These are phyloP conservation scores for Musca domestica DNA, from an alignment of 1,140 invertebrate species.

Conservation along the genomic window DNA sequence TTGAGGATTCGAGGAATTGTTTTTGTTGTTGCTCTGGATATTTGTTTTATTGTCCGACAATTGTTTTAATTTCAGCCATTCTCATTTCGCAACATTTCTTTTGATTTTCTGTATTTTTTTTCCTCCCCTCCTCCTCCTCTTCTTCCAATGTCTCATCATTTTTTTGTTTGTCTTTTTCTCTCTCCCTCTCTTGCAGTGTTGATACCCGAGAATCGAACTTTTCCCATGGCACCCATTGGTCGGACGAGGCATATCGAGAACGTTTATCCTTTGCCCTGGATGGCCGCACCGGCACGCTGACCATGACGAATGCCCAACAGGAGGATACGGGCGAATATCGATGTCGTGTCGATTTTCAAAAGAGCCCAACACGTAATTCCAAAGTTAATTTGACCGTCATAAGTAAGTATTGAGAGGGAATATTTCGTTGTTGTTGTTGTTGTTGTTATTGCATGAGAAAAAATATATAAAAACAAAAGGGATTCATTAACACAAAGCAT, in stretches of 20 bases:
- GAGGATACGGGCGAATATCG: conserved; percentile 79
- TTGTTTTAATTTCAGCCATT: background rate
- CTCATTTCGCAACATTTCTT: conserved; percentile 1
- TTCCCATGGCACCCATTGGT: conserved; percentile 68
- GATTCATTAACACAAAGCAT: too few species aligned
- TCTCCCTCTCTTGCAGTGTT: conserved; percentile 60
- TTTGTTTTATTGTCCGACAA: conserved; percentile 2
- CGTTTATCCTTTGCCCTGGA: conserved; percentile 64
- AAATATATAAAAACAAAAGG: too few species aligned
- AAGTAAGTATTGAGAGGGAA: conserved; percentile 75
- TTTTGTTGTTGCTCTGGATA: background rate
- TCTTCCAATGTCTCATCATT: too few species aligned
- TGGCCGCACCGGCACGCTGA: conserved; percentile 65
- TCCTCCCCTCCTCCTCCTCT: too few species aligned
- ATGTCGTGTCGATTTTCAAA: conserved; percentile 85
- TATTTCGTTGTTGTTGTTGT: too few species aligned
- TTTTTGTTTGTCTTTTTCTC: conserved; percentile 10
- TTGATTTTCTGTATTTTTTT: background rate
- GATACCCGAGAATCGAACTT: conserved; percentile 63
- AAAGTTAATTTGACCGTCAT: conserved; percentile 85
- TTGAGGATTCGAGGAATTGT: too few species aligned
- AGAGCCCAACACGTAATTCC: conserved; percentile 82
- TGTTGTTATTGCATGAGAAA: too few species aligned
- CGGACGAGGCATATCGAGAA: conserved; percentile 62
- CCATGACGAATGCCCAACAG: conserved; percentile 63